These are phyloP conservation scores for Morus bassanus DNA, from an alignment of 2,797 vertebrate genomes.

Conservation along the genomic window DNA sequence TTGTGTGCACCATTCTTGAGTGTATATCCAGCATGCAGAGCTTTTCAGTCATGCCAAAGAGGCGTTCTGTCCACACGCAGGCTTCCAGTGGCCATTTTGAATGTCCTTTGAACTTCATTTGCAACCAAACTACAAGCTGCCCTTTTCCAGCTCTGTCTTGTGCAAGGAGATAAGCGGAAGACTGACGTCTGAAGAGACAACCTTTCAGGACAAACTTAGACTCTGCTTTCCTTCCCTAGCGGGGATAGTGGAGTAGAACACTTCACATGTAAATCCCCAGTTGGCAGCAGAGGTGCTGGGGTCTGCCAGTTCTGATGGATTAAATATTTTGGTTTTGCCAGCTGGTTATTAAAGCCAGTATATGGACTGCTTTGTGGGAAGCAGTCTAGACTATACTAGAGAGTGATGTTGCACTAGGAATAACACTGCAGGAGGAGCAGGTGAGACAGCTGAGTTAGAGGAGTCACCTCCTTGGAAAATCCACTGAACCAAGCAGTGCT, in stretches of 20 bases:
- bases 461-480: not conserved
- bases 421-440: not conserved
- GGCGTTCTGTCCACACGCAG: not conserved
- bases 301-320: not conserved
- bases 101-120: constrained; percentile 31
- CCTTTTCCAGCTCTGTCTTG: constrained; percentile 20
- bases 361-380: not conserved
- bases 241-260: not conserved
- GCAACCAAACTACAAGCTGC: constrained; percentile 14
- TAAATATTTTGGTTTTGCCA: not conserved
- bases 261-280: not conserved
- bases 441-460: not conserved
- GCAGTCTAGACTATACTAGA: not conserved
- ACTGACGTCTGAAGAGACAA: constrained; percentile 4
- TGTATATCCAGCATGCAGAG: constrained; percentile 4
- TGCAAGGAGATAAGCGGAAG: constrained; percentile 44
- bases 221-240: not conserved
- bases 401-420: not conserved
- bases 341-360: not conserved
- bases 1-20: not conserved
- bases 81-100: constrained; percentile 30
- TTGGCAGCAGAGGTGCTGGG: not conserved
- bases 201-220: constrained; percentile 19
- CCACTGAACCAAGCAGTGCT: not conserved
- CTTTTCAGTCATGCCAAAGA: constrained; percentile 42